Evolutionary conservation across 2,888 invertebrate genomes (phyloP).

Genomic region (Agrilus mali): DNA sequence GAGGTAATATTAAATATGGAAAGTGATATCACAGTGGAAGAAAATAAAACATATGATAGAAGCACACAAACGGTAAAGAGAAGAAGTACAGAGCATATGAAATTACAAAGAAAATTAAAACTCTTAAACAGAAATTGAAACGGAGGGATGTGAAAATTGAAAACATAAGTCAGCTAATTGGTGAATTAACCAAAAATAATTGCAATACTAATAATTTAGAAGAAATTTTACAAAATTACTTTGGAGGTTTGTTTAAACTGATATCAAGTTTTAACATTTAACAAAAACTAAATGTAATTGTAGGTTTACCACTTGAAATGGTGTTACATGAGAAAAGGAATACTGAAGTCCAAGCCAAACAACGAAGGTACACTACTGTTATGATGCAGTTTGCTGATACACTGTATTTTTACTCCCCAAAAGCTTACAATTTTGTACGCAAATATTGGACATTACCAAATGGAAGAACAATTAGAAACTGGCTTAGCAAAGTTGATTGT

Average conservation of each 20-base stretch:
- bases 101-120: conserved; percentile 3
- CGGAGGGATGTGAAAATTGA: conserved; percentile 6
- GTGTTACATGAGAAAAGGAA: background rate
- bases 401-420: conserved; percentile 7
- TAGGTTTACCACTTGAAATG: conserved; percentile 5
- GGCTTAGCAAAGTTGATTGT: conserved; percentile 3
- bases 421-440: conserved; percentile 4
- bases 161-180: conserved; percentile 3
- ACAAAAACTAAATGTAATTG: no score
- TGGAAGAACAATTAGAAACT: conserved; percentile 5
- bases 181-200: conserved; percentile 1
- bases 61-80: no score
- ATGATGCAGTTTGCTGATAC: conserved; percentile 8
- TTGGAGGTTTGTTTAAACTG: conserved; percentile 2
- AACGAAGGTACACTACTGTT: background rate
- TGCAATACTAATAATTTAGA: background rate
- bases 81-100: background rate
- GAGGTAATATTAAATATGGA: no score
- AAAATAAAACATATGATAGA: no score
- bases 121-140: conserved; percentile 4
- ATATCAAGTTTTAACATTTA: no score
- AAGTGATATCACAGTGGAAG: no score
- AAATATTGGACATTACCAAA: conserved; percentile 6
- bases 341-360: background rate
- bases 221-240: conserved; percentile 1